Base-by-base conservation (phyloP, 2,113 vertebrate genomes). In the Cyanistes caeruleus region DNA sequence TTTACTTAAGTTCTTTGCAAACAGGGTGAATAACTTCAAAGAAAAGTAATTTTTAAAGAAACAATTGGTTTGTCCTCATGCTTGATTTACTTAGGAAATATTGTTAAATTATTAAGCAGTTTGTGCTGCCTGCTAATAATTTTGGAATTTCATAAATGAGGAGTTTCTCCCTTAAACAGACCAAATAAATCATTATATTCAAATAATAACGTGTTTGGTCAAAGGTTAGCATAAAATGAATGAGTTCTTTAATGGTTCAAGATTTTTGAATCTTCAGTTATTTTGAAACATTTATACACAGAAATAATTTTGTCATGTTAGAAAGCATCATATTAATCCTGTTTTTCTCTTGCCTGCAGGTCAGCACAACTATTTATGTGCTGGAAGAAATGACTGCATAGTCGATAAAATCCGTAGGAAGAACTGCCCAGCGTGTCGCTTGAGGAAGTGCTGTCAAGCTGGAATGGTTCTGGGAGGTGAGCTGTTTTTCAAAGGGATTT, bases 401-500 rank as follows among this genome's bases (percentile, higher is more conserved):
- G 99, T 99, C 52, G 99, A 99, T 98, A 99, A 99, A 97, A 99
- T 99, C 83, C 98, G 99, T 73, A 99, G 99, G 86, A 99, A 99
- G 97, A 99, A 99, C 93, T 99, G 99, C 90, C 99, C 99, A 6
- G 99, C 99, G 0, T 99, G 99, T 97, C 99, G 99, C 63, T 98
- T 99, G 64, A 97, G 99, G 95, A 99, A 99, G 95, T 99, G 99
- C 96, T 99, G 99, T 91, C 99, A 99, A 92, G 99, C 99, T 1
- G 99, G 99, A 75, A 99, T 99, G 99, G 99, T 99, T 91, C 99
- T 99, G 18, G 99, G 99, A 99, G 99, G 99, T 99, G 98, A 98
- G 87, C 51, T 48, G 76, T 31, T 41, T 91, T 44, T 68, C 46
- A 43, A 46, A n/a, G 27, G 37, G 19, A 22, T 43, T 77, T n/a